phyloP scores from a whole-genome alignment of 2,888 invertebrate genomes.

The Dasysyrphus albostriatus region DNA sequence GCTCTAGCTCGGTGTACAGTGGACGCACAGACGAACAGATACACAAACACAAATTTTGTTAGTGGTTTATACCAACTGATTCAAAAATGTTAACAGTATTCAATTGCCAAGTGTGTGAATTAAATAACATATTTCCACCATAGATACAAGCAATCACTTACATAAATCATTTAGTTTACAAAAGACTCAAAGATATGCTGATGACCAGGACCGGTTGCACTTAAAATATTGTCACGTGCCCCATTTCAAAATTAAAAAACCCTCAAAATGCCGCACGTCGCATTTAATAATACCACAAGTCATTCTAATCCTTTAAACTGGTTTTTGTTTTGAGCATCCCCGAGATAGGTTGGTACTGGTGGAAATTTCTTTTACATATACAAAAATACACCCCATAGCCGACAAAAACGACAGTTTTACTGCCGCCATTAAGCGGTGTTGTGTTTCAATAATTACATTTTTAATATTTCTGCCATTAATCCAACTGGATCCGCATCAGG shows the following conservation, averaged over 20 bases:
- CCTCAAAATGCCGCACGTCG: constrained; percentile 7
- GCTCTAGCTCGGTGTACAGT: too few species aligned
- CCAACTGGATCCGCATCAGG: constrained; percentile 45
- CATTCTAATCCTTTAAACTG: constrained; percentile 26
- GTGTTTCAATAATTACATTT: constrained; percentile 74
- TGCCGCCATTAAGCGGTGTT: constrained; percentile 63
- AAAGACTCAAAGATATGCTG: neutral
- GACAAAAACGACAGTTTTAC: constrained; percentile 58
- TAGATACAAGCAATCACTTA: too few species aligned
- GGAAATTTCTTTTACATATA: neutral
- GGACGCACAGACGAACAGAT: too few species aligned
- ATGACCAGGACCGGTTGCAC: constrained; percentile 7
- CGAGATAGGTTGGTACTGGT: neutral
- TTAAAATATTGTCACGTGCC: constrained; percentile 20
- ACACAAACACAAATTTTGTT: too few species aligned
- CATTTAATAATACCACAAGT: constrained; percentile 31
- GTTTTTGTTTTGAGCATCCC: constrained; percentile 28
- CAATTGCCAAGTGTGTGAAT: too few species aligned
- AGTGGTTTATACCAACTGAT: too few species aligned
- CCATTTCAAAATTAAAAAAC: neutral
- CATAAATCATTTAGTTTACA: neutral
- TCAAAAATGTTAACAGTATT: too few species aligned
- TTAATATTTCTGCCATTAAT: constrained; percentile 72
- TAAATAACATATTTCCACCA: too few species aligned
- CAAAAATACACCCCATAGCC: neutral